Percentiles rank a stretch among this genome's conserved stretches.
phyloP scores from a whole-genome alignment of 2,113 vertebrate genomes.

The Atractosteus spatula region DNA sequence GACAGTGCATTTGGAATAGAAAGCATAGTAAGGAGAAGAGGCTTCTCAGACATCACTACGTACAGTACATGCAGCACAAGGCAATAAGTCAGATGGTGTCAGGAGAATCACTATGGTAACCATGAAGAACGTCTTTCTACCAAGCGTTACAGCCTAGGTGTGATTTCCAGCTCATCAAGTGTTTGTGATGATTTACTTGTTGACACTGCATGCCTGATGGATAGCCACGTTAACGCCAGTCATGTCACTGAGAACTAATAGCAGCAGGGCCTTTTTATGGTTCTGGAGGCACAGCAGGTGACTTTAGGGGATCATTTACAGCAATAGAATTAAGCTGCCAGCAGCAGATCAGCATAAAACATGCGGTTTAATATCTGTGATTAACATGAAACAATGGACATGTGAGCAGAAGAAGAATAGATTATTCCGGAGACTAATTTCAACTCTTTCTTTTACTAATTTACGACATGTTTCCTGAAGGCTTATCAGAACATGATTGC shows the following conservation, averaged over 20 bases:
- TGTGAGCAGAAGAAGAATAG: conserved; percentile 23
- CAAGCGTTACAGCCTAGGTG: conserved; percentile 50
- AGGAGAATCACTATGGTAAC: conserved; percentile 76
- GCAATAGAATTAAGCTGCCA: conserved; percentile 16
- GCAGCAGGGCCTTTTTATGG: conserved; percentile 30
- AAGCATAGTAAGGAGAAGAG: conserved; percentile 48
- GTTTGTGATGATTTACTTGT: conserved; percentile 69
- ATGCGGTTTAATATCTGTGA: conserved; percentile 39
- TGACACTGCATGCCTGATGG: conserved; percentile 59
- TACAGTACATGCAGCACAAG: conserved; percentile 39
- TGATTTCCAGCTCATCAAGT: conserved; percentile 68
- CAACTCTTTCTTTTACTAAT: conserved; percentile 15
- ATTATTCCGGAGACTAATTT: conserved; percentile 27
- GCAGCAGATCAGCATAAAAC: background rate
- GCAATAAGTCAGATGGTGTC: conserved; percentile 66
- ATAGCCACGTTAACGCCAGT: conserved; percentile 66
- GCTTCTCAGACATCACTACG: conserved; percentile 51
- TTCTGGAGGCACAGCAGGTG: conserved; percentile 20
- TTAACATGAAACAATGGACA: conserved; percentile 40
- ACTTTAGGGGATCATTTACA: conserved; percentile 23
- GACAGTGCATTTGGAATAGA: conserved; percentile 52
- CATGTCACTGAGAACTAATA: conserved; percentile 56
- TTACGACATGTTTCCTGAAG: no score
- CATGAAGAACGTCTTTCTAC: conserved; percentile 48
- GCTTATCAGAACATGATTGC: no score